phyloP scores from a whole-genome alignment of 2,888 invertebrate genomes.

The Anthrax anthrax region DNA sequence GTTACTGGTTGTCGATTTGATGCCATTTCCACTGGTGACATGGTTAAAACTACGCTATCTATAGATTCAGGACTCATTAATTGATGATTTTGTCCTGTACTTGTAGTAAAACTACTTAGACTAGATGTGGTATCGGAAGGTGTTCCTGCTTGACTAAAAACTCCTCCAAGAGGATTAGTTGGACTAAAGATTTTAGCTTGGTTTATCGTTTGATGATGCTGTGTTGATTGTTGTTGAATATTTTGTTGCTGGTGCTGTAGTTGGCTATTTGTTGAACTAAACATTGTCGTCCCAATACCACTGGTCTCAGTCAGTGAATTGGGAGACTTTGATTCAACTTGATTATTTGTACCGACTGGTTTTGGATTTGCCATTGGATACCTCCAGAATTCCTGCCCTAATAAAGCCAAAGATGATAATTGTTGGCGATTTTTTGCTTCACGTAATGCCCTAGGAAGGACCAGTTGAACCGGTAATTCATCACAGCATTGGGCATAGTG shows the following conservation, averaged over 20 bases:
- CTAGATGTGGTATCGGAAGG: conserved; percentile 56
- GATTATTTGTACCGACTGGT: conserved; percentile 27
- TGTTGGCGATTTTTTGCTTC: conserved; percentile 83
- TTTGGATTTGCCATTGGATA: conserved; percentile 65
- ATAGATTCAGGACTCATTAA: conserved; percentile 41
- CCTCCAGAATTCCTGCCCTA: conserved; percentile 79
- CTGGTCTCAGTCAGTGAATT: conserved; percentile 34
- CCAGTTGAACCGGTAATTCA: conserved; percentile 81
- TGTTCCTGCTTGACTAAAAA: conserved; percentile 35
- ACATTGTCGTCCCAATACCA: conserved; percentile 33
- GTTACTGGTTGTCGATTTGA: conserved; percentile 17
- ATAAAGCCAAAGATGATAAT: conserved; percentile 72
- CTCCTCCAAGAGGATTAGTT: conserved; percentile 22
- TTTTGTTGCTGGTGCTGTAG: conserved; percentile 14
- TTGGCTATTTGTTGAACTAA: conserved; percentile 20
- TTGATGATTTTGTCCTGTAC: conserved; percentile 32
- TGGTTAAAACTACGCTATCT: conserved; percentile 57
- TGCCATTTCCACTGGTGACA: conserved; percentile 47
- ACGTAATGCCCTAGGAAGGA: conserved; percentile 68
- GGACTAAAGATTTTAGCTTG: conserved; percentile 23
- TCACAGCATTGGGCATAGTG: conserved; percentile 91
- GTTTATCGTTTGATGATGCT: conserved; percentile 19
- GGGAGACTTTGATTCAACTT: conserved; percentile 29
- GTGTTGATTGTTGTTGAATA: conserved; percentile 17
- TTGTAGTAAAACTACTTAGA: conserved; percentile 57